Base-by-base conservation (phyloP, 2,113 vertebrate genomes). In the Neogobius melanostomus region DNA sequence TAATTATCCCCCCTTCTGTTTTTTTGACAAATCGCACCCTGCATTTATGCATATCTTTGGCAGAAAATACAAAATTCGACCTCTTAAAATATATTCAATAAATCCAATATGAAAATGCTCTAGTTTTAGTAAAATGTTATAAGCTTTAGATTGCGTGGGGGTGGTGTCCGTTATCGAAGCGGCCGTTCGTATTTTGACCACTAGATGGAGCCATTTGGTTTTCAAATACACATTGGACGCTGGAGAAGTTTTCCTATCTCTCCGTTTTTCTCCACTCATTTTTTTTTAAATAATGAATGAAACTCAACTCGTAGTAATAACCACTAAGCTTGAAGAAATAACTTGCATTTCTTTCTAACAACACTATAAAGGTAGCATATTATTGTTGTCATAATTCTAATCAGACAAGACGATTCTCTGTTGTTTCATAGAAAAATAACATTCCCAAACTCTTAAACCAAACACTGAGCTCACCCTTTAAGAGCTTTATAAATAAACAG, bases 131-230 rank as follows among this genome's bases (percentile, higher is more conserved):
- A 47, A 47, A 11, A 47, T 11, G 10, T 8, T 6, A 8, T 47
- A 4, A 53, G 6, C 15, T 36, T 21, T 21, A 21, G 21, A 21
- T 21, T 21, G 21, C 21, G 21, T 21, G 21, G n/a, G n/a, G n/a
- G 2, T 21, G 21, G 21, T 21, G 21, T 21, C 1, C 1, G 1
- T 21, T 21, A 2, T 10, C 3, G 8, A 43, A 45, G 12, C 6
- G n/a, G 12, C 36, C 48, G 5, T 36, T 65, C 5, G 7, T 36
- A 0, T 2, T 1, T n/a, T n/a, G 6, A 21, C 36, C 68, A 79
- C 82, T 75, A 87, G 87, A 71, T 62, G 84, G 76, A 1, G 11
- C 11, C 21, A 42, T 28, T 15, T 21, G n/a, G 63, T 43, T 48
- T 78, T 44, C 7, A 43, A 14, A 63, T 11, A 15, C 6, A 61